A percentile compares a stretch with the other conserved stretches of the same genome.
Evolutionary conservation across 2,797 vertebrate species (phyloP).

Genomic region (Amniataba percoides): DNA sequence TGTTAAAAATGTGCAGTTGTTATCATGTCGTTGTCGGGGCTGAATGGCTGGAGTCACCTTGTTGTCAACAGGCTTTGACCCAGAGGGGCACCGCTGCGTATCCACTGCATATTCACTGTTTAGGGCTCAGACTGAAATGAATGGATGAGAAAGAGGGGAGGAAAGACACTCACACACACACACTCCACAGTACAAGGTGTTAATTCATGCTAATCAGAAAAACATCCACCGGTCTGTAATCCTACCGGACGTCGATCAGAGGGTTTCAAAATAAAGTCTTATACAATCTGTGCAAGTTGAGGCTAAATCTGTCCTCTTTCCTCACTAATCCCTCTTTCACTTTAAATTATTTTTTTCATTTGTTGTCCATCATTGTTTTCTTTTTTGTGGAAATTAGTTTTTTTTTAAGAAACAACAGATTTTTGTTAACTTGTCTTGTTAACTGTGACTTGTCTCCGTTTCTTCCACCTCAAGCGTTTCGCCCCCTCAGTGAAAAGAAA

Average conservation of each 20-base stretch:
- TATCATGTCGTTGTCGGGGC: slow-evolving; percentile 1
- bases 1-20: slow-evolving; percentile 10
- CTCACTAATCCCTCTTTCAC: not conserved
- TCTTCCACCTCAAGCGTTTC: not conserved
- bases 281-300: too few relatives aligned
- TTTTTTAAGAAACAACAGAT: not conserved
- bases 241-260: not conserved
- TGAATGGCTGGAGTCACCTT: slow-evolving; percentile 36
- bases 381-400: not conserved
- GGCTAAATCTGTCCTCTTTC: not conserved
- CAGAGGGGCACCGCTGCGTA: not conserved
- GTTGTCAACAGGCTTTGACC: slow-evolving; percentile 19
- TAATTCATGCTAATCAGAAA: not conserved
- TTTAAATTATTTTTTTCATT: not conserved
- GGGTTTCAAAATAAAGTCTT: not conserved
- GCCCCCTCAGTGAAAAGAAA: not conserved
- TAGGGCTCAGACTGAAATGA: not conserved
- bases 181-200: not conserved
- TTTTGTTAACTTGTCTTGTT: not conserved
- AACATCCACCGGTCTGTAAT: not conserved
- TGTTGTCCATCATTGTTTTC: not conserved
- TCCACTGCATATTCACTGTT: not conserved
- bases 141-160: not conserved
- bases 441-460: too few relatives aligned
- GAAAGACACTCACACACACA: not conserved